Evolutionary conservation across 30 jellyfish, hydroid and myxozoan genomes (phyloP).

Genomic region (Thelohanellus kitauei): DNA sequence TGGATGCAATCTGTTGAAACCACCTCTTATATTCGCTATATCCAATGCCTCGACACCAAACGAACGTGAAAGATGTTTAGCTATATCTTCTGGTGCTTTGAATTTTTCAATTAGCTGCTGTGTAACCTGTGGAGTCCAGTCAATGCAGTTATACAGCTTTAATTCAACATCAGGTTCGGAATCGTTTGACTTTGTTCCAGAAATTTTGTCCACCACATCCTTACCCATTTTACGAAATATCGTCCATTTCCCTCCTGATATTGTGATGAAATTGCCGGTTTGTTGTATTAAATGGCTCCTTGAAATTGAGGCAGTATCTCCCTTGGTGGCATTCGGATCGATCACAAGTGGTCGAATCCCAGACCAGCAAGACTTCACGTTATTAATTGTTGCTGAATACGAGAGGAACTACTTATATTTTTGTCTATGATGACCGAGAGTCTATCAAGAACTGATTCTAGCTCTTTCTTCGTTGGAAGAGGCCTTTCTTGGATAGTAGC

Average conservation of each 20-base stretch:
- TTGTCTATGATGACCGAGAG: conserved; percentile 16
- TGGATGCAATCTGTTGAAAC: conserved; percentile 8
- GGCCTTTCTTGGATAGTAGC: conserved; percentile 40
- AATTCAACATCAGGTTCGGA: conserved; percentile 21
- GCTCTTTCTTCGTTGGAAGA: conserved; percentile 33
- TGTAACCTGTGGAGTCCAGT: conserved; percentile 77
- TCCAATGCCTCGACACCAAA: conserved; percentile 39
- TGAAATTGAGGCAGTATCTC: conserved; percentile 51
- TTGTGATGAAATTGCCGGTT: conserved; percentile 27
- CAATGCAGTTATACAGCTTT: conserved; percentile 47
- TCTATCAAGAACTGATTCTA: conserved; percentile 35
- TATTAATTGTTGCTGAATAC: conserved; percentile 8
- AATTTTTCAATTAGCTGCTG: no score
- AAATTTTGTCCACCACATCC: conserved; percentile 36
- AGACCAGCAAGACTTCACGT: conserved; percentile 67
- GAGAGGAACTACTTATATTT: conserved; percentile 25
- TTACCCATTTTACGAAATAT: conserved; percentile 84
- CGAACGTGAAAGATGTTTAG: conserved; percentile 33
- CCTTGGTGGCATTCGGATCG: conserved; percentile 26
- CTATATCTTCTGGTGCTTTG: conserved; percentile 27
- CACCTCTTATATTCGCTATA: conserved; percentile 40
- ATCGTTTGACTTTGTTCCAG: conserved; percentile 2
- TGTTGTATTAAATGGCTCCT: conserved; percentile 54
- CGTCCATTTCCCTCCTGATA: conserved; percentile 98
- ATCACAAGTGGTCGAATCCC: conserved; percentile 91